phyloP scores from a whole-genome alignment of 2,888 invertebrate species.

The Tiliacea aurago region DNA sequence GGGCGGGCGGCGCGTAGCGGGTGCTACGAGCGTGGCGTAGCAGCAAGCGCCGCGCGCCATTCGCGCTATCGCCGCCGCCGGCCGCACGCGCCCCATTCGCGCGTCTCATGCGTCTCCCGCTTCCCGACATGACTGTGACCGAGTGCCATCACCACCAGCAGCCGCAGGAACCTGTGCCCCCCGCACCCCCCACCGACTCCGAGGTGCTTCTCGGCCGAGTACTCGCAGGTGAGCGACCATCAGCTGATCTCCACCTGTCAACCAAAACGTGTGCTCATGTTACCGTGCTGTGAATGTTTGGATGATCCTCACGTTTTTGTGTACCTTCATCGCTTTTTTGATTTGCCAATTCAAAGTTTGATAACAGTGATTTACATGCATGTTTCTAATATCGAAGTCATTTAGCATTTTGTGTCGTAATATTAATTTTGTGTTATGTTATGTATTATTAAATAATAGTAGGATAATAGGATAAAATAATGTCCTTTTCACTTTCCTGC shows the following conservation, averaged over 20 bases:
- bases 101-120: slow-evolving; percentile 85
- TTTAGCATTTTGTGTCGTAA: slow-evolving; percentile 38
- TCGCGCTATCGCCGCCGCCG: slow-evolving; percentile 89
- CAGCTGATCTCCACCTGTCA: slow-evolving; percentile 78
- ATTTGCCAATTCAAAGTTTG: slow-evolving; percentile 53
- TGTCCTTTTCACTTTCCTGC: slow-evolving; percentile 88
- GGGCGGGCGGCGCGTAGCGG: slow-evolving; percentile 72
- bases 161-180: slow-evolving; percentile 67
- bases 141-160: slow-evolving; percentile 80
- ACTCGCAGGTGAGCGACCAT: slow-evolving; percentile 85
- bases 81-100: slow-evolving; percentile 85
- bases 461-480: slow-evolving; percentile 68
- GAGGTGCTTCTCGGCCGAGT: slow-evolving; percentile 88
- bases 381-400: slow-evolving; percentile 30
- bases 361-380: slow-evolving; percentile 46
- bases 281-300: slow-evolving; percentile 66
- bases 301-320: slow-evolving; percentile 53
- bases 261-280: slow-evolving; percentile 58
- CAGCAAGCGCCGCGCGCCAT: slow-evolving; percentile 82
- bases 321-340: slow-evolving; percentile 46
- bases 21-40: slow-evolving; percentile 77
- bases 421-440: slow-evolving; percentile 35
- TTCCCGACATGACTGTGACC: slow-evolving; percentile 86
- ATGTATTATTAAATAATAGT: slow-evolving; percentile 47
- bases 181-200: slow-evolving; percentile 77